These are phyloP conservation scores for Nasalis larvatus DNA, from an alignment of 2,113 vertebrate genomes.

Conservation along the genomic window DNA sequence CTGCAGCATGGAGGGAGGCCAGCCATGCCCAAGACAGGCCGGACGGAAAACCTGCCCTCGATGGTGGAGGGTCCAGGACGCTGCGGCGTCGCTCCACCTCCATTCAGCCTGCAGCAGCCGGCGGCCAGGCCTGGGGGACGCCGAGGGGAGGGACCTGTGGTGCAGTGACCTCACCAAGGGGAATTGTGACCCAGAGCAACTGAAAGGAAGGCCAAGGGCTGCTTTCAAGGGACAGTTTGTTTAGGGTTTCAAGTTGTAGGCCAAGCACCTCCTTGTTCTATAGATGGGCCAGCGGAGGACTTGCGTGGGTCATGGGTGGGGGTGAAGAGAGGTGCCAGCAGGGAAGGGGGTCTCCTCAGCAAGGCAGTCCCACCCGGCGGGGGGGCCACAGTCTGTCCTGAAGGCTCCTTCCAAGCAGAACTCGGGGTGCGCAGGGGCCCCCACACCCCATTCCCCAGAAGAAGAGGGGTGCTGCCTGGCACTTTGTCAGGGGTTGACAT, in stretches of 20 bases:
- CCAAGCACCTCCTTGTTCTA: not conserved
- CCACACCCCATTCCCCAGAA: not conserved
- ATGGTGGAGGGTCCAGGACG: too few relatives aligned
- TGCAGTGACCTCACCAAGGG: not conserved
- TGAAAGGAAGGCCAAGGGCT: not conserved
- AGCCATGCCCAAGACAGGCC: not conserved
- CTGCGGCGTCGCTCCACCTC: too few relatives aligned
- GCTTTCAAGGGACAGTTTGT: not conserved
- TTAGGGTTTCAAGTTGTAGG: too few relatives aligned
- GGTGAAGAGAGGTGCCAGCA: not conserved
- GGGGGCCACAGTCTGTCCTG: not conserved
- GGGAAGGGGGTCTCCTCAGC: too few relatives aligned
- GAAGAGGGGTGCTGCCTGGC: not conserved
- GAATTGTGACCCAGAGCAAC: too few relatives aligned
- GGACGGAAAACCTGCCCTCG: too few relatives aligned
- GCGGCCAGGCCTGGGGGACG: not conserved
- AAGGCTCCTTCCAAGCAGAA: not conserved
- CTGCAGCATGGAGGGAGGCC: not conserved
- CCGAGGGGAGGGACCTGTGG: not conserved
- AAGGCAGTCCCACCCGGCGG: too few relatives aligned
- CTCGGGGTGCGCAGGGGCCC: not conserved
- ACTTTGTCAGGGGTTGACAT: too few relatives aligned
- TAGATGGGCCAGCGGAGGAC: not conserved
- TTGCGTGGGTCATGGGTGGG: not conserved
- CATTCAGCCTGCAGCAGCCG: not conserved